Evolutionary conservation across 2,888 invertebrate genomes (phyloP).

Genomic region (Yponomeuta plumbellus): DNA sequence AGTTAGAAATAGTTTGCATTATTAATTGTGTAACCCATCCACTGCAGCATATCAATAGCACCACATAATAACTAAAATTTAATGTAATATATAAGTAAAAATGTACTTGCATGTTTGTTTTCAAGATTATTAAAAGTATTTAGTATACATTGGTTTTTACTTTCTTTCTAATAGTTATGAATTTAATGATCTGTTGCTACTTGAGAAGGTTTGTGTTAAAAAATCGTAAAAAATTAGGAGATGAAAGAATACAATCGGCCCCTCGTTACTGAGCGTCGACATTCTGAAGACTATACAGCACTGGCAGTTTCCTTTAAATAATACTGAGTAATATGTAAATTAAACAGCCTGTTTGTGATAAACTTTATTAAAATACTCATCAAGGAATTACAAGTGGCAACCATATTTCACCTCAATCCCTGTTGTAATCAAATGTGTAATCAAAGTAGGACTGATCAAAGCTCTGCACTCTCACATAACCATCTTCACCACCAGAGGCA

Average conservation of each 20-base stretch:
- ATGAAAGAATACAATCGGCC: too few species aligned
- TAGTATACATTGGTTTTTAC: slow-evolving; percentile 30
- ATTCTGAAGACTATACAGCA: too few species aligned
- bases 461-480: slow-evolving; percentile 96
- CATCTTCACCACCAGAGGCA: slow-evolving; percentile 98
- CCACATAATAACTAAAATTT: slow-evolving; percentile 29
- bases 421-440: slow-evolving; percentile 91
- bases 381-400: background rate
- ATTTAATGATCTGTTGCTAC: background rate
- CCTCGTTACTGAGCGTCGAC: too few species aligned
- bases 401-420: slow-evolving; percentile 42
- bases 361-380: slow-evolving; percentile 10
- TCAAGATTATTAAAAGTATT: slow-evolving; percentile 60
- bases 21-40: slow-evolving; percentile 52
- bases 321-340: too few species aligned
- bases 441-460: slow-evolving; percentile 98
- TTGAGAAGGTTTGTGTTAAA: too few species aligned
- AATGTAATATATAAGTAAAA: slow-evolving; percentile 48
- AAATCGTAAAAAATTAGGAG: too few species aligned
- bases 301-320: too few species aligned
- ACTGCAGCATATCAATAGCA: slow-evolving; percentile 62
- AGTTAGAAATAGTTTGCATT: slow-evolving; percentile 41
- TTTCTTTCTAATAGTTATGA: slow-evolving; percentile 9
- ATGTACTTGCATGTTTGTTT: slow-evolving; percentile 73
- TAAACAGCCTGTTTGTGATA: background rate